Evolutionary conservation across 2,888 invertebrate genomes (phyloP).

Genomic region (Phortica magna): DNA sequence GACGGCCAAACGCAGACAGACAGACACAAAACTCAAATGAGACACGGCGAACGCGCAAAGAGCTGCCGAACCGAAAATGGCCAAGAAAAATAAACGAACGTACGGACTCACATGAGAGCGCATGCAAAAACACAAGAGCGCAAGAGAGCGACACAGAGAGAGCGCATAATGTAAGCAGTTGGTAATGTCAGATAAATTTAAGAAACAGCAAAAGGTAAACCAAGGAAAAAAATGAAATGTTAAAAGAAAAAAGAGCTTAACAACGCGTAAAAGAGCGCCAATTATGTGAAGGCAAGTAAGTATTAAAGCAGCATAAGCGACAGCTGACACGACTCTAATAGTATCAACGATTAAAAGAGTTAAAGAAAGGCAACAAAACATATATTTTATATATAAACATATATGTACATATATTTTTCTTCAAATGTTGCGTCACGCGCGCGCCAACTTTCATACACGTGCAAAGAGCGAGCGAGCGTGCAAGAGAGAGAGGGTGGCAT

Average conservation of each 20-base stretch:
- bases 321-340: conserved; percentile 38
- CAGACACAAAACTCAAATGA: conserved; percentile 74
- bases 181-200: no score
- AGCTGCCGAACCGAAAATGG: conserved; percentile 62
- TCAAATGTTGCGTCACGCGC: conserved; percentile 62
- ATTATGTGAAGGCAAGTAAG: no score
- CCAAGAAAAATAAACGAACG: conserved; percentile 14
- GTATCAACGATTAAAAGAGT: conserved; percentile 39
- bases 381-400: not conserved
- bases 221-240: not conserved
- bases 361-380: not conserved
- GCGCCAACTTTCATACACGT: conserved; percentile 39
- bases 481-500: no score
- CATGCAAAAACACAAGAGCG: not conserved
- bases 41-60: conserved; percentile 60
- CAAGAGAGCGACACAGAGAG: not conserved
- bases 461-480: not conserved
- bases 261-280: no score
- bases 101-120: not conserved
- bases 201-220: no score
- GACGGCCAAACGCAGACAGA: conserved; percentile 64
- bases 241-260: conserved; percentile 22
- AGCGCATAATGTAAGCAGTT: conserved; percentile 22
- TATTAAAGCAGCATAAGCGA: no score
- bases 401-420: conserved; percentile 46